Evolutionary conservation across 2,888 invertebrate genomes (phyloP).

Genomic region (Calameuta pallipes): DNA sequence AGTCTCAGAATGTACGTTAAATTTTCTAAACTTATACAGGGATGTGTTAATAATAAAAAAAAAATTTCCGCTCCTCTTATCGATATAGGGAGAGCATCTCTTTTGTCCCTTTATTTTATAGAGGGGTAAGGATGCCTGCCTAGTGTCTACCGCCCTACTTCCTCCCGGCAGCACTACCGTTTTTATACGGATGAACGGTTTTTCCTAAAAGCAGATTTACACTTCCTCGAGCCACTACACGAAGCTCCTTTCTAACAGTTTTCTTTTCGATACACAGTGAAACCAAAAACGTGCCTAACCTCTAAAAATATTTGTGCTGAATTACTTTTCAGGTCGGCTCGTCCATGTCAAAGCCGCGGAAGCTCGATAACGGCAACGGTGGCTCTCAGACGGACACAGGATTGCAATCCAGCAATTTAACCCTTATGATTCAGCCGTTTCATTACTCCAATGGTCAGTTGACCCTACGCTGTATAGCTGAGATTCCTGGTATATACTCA

Average conservation of each 20-base stretch:
- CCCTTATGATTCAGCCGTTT: slow-evolving; percentile 70
- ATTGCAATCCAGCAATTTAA: slow-evolving; percentile 71
- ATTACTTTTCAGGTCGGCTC: slow-evolving; percentile 45
- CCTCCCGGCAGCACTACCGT: background rate
- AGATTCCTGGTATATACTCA: slow-evolving; percentile 77
- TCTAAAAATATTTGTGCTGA: background rate
- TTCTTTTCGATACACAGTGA: slow-evolving; percentile 10
- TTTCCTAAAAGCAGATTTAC: slow-evolving; percentile 53
- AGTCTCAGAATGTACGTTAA: background rate
- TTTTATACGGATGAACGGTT: slow-evolving; percentile 39
- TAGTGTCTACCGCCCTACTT: background rate
- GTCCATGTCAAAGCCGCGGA: slow-evolving; percentile 30
- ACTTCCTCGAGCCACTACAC: slow-evolving; percentile 34
- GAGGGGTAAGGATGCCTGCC: background rate
- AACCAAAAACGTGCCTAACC: background rate
- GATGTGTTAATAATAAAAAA: background rate
- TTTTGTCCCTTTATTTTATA: background rate
- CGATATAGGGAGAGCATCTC: background rate
- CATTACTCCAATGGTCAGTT: slow-evolving; percentile 75
- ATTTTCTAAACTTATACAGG: background rate
- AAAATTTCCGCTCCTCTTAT: background rate
- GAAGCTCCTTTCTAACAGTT: slow-evolving; percentile 12
- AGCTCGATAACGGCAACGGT: slow-evolving; percentile 31
- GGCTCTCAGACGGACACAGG: slow-evolving; percentile 45
- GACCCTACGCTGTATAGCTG: slow-evolving; percentile 78